phyloP scores from a whole-genome alignment of 2,113 vertebrate species.

The Zosterops borbonicus region DNA sequence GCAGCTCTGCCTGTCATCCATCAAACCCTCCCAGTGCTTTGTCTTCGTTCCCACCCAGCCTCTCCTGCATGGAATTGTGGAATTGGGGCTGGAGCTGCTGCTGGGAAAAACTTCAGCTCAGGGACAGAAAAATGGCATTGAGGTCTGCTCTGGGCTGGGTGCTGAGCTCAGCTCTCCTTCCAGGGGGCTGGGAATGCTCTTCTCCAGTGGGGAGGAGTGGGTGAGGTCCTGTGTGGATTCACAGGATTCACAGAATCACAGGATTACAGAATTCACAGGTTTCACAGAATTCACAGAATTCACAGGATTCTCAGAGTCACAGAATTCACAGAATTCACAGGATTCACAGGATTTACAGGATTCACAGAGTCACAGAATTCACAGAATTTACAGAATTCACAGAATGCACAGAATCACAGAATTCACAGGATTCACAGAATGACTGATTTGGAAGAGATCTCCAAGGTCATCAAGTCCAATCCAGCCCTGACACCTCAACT shows the following conservation, averaged over 20 bases:
- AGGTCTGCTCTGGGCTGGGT: not conserved
- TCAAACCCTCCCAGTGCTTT: conserved; percentile 65
- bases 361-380: too few relatives aligned
- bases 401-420: too few relatives aligned
- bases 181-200: not conserved
- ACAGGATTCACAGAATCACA: not conserved
- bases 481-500: too few relatives aligned
- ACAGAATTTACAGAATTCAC: too few relatives aligned
- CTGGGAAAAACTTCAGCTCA: not conserved
- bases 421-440: too few relatives aligned
- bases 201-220: not conserved
- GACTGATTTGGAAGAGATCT: too few relatives aligned
- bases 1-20: conserved; percentile 54
- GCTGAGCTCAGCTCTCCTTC: not conserved
- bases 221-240: not conserved
- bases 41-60: conserved; percentile 66
- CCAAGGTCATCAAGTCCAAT: too few relatives aligned
- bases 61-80: not conserved
- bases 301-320: too few relatives aligned
- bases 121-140: not conserved
- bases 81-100: not conserved
- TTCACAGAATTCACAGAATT: too few relatives aligned
- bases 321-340: too few relatives aligned
- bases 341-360: too few relatives aligned
- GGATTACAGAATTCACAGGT: too few relatives aligned